Percentiles rank a stretch among this genome's conserved stretches.
Evolutionary conservation across 1,140 invertebrate genomes (phyloP).

Genomic region (Anthonomus grandis): DNA sequence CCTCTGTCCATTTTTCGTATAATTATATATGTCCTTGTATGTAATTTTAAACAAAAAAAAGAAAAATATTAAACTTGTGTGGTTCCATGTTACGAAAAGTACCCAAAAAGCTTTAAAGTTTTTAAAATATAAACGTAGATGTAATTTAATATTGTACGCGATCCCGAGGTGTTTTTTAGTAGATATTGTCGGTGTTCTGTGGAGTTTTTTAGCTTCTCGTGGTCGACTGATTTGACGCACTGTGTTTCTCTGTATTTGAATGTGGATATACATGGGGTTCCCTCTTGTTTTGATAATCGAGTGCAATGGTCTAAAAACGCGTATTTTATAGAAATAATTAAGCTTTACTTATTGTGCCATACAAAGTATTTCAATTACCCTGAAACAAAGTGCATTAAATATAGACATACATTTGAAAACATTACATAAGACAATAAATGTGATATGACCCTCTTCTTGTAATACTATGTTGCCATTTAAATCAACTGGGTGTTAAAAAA

Average conservation of each 20-base stretch:
- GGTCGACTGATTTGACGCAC: too few species aligned
- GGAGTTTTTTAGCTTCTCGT: constrained; percentile 15
- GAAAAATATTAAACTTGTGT: constrained; percentile 20
- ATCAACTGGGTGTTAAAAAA: constrained; percentile 13
- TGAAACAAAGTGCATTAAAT: too few species aligned
- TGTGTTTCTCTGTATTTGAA: too few species aligned
- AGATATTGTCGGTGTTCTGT: constrained; percentile 21
- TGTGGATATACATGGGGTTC: too few species aligned
- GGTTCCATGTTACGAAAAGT: constrained; percentile 27
- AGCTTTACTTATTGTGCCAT: too few species aligned
- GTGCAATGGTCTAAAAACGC: too few species aligned
- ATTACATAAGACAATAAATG: constrained; percentile 26
- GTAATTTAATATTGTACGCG: constrained; percentile 19
- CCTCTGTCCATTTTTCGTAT: constrained; percentile 24
- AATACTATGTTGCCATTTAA: constrained; percentile 22
- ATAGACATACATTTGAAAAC: constrained; percentile 23
- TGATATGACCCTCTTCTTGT: constrained; percentile 22
- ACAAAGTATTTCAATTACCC: too few species aligned
- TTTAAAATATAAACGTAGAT: constrained; percentile 25
- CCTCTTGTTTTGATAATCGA: too few species aligned
- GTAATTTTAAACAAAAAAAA: constrained; percentile 17
- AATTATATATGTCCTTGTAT: constrained; percentile 19
- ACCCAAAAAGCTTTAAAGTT: constrained; percentile 29
- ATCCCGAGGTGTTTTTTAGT: constrained; percentile 21
- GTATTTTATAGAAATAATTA: too few species aligned